Percentiles rank a stretch among this genome's conserved stretches.
Evolutionary conservation across 2,113 vertebrate species (phyloP).

Genomic region (Pollachius pollachius): DNA sequence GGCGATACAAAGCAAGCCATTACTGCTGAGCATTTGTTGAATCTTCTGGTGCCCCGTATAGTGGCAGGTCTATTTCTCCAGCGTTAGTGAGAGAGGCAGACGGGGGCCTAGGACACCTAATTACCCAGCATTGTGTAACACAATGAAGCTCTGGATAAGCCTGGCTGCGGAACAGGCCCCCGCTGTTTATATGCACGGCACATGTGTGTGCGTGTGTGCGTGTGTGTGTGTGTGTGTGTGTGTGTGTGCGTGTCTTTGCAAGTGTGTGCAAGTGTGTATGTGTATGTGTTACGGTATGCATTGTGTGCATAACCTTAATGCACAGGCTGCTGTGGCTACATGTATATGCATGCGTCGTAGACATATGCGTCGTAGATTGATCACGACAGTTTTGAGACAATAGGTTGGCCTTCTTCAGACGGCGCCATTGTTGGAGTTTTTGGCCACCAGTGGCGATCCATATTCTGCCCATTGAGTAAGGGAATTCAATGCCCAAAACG

Average conservation of each 20-base stretch:
- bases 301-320: too few species aligned
- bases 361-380: too few species aligned
- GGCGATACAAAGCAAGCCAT: slow-evolving; percentile 71
- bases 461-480: too few species aligned
- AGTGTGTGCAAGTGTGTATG: too few species aligned
- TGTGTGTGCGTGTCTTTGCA: too few species aligned
- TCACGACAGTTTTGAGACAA: too few species aligned
- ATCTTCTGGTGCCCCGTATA: slow-evolving; percentile 72
- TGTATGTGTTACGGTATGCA: slow-evolving; percentile 11
- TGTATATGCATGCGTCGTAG: too few species aligned
- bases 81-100: slow-evolving; percentile 62
- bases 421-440: too few species aligned
- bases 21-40: slow-evolving; percentile 75
- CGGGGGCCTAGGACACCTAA: slow-evolving; percentile 74
- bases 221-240: slow-evolving; percentile 21
- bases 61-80: slow-evolving; percentile 79
- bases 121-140: slow-evolving; percentile 75
- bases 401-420: too few species aligned
- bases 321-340: too few species aligned
- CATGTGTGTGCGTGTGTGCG: slow-evolving; percentile 23
- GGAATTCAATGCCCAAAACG: too few species aligned
- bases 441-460: too few species aligned
- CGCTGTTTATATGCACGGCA: slow-evolving; percentile 9
- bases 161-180: slow-evolving; percentile 49
- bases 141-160: slow-evolving; percentile 76